Conservation (phyloP, 2,113 vertebrate species). For the Python bivittatus region DNA sequence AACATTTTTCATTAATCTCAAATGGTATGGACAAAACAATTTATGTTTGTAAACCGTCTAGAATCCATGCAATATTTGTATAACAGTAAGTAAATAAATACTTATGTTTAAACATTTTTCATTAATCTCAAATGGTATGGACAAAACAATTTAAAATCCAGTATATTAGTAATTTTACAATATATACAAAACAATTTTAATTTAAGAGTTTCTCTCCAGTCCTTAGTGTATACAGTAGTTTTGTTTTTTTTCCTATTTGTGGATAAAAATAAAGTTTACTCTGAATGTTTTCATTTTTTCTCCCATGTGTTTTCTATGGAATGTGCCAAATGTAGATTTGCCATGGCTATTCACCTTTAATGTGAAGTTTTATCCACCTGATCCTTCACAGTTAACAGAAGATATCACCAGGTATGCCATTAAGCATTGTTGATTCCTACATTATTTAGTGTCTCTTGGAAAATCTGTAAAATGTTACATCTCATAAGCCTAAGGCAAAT, state of each 20-base stretch:
- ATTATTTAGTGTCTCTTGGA: neutral
- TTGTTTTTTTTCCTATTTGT: neutral
- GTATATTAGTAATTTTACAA: neutral
- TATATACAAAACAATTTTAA: neutral
- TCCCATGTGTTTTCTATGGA: neutral
- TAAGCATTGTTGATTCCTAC: neutral
- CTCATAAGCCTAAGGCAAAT: neutral
- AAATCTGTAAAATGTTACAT: neutral
- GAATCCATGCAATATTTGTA: too few relatives aligned
- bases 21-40: neutral
- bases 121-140: neutral
- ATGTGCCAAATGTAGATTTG: constrained; percentile 76
- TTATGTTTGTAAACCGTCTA: too few relatives aligned
- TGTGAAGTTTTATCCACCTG: constrained; percentile 98
- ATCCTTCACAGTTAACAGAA: constrained; percentile 92
- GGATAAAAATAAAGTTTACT: neutral
- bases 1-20: neutral
- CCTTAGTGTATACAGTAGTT: neutral
- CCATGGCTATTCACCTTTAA: constrained; percentile 96
- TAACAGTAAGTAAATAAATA: too few relatives aligned
- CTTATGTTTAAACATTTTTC: neutral
- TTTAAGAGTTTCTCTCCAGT: neutral
- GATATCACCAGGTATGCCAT: constrained; percentile 91
- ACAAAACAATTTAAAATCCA: neutral
- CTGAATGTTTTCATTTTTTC: neutral